Percentiles rank a stretch among this genome's conserved stretches.
These are phyloP conservation scores for Cephus spinipes DNA, from an alignment of 2,888 invertebrate genomes.

Conservation along the genomic window DNA sequence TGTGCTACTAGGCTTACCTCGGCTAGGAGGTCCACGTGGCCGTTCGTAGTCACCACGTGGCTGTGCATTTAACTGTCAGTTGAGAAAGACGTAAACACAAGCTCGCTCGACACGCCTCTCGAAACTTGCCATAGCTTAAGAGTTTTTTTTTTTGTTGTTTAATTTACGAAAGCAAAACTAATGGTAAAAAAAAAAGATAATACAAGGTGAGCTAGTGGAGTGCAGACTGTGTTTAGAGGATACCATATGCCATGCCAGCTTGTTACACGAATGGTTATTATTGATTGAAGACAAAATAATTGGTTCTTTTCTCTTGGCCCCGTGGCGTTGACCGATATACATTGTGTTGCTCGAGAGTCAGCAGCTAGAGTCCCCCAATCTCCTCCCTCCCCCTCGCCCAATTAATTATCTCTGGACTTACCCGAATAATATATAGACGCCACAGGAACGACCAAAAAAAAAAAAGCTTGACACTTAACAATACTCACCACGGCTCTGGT, in stretches of 20 bases:
- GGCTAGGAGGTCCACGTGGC: neutral
- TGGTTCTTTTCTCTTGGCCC: conserved; percentile 62
- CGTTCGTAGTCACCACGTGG: neutral
- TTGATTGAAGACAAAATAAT: conserved; percentile 36
- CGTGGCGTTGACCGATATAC: conserved; percentile 54
- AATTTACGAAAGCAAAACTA: conserved; percentile 45
- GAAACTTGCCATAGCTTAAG: conserved; percentile 54
- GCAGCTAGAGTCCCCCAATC: conserved; percentile 6
- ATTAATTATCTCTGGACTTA: neutral
- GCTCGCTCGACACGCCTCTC: neutral
- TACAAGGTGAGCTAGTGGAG: conserved; percentile 64
- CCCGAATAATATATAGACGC: neutral
- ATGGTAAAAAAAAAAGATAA: conserved; percentile 55
- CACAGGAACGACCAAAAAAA: neutral
- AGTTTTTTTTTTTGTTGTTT: conserved; percentile 50
- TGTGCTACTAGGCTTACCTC: neutral
- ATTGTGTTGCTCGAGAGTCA: conserved; percentile 55
- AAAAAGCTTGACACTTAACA: neutral
- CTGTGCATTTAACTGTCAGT: neutral
- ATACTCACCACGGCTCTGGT: neutral
- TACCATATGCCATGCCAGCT: conserved; percentile 65
- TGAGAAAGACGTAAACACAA: neutral
- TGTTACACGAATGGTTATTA: conserved; percentile 40
- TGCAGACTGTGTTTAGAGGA: conserved; percentile 68
- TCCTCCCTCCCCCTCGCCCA: too few species aligned